Percentiles rank a stretch among this genome's conserved stretches.
Conservation (phyloP, 2,888 invertebrate species). For the Archaeoteleia sp. region DNA sequence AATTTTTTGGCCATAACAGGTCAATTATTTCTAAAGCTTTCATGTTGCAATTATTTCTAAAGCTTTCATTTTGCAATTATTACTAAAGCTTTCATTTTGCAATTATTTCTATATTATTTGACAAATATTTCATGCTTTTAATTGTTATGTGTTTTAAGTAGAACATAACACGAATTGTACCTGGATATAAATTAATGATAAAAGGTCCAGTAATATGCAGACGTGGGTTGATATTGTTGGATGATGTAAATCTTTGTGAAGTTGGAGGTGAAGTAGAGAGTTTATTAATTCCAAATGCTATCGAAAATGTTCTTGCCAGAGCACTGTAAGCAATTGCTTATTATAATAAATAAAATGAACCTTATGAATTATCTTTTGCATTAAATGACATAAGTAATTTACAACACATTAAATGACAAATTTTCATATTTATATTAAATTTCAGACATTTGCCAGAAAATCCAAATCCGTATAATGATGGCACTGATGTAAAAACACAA, state of each 20-base stretch:
- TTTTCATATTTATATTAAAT: slow-evolving; percentile 13
- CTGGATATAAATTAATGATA: slow-evolving; percentile 81
- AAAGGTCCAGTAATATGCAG: slow-evolving; percentile 84
- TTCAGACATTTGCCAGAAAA: slow-evolving; percentile 76
- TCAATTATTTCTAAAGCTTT: too few relatives aligned
- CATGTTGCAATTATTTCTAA: too few relatives aligned
- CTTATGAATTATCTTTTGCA: not conserved
- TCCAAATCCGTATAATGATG: slow-evolving; percentile 73
- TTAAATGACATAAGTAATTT: slow-evolving; percentile 8
- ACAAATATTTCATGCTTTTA: too few relatives aligned
- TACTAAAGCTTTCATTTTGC: too few relatives aligned
- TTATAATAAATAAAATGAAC: too few relatives aligned
- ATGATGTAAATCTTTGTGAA: slow-evolving; percentile 78
- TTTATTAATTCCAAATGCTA: slow-evolving; percentile 77
- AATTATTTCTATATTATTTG: too few relatives aligned
- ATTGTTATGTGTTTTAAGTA: slow-evolving; percentile 40
- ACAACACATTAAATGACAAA: not conserved
- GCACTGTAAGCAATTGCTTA: slow-evolving; percentile 77
- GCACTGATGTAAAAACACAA: slow-evolving; percentile 55
- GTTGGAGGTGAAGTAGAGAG: slow-evolving; percentile 85
- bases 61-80: too few relatives aligned
- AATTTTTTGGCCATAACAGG: too few relatives aligned
- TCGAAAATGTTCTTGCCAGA: slow-evolving; percentile 79
- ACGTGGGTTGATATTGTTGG: slow-evolving; percentile 81
- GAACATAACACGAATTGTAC: slow-evolving; percentile 67